Evolutionary conservation across 2,797 vertebrate species (phyloP), one percentile per base, ranked within the genome.

Genomic region (Galagoides demidoff): DNA sequence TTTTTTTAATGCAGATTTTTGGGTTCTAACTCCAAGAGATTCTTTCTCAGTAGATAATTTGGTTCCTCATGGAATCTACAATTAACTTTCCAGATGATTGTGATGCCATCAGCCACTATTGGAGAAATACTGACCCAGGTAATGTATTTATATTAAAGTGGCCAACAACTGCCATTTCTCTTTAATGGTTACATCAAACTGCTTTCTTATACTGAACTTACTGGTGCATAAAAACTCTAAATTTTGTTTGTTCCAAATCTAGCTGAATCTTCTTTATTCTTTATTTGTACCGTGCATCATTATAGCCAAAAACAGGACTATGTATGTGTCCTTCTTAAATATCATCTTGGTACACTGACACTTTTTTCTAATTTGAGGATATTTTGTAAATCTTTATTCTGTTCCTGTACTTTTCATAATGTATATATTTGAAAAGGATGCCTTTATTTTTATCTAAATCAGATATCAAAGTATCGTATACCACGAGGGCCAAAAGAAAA

Each of bases 381-480:
- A 63, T 61, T 87, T 83, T 34, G 7, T 84, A 87, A 43, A 84
- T 66, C 57, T 79, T 87, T 37, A 74, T 74, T 87, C 37, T 87
- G 34, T 70, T 71, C 77, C 39, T 95, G 92, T 83, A 59, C 11
- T 81, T 74, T 70, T 43, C 23, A 59, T 64, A 92, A 92, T 76
- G 34, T 43, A 85, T 55, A 92, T 43, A 88, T 85, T 92, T 81
- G 52, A 84, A 88, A 84, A 94, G 20, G 5, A 87, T 49, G 22
- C 5, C 23, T 91, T 17, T 37, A n/a, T 64, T n/a, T 92, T 92
- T 95, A 92, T 25, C 76, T 29, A 95, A 49, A 2, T 79, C 59
- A 86, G 9, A 89, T 17, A 68, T 29, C 25, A 96, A 93, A 95
- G 39, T 57, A 27, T 29, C 13, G 3, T 45, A 1, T 22, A 73